Base-by-base conservation (phyloP, 2,113 vertebrate species). In the Zeus faber region DNA sequence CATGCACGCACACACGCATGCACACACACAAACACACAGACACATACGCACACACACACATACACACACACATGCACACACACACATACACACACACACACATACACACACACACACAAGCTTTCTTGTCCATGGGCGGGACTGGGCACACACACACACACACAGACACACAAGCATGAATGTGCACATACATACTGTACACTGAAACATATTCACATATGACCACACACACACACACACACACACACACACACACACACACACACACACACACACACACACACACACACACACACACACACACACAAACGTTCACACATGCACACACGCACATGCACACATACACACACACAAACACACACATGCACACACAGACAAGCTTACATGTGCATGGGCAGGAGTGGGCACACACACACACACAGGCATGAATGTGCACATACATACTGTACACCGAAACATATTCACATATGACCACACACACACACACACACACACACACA, bases 171-270 rank as follows among this genome's bases (percentile, higher is more conserved):
- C 1, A 29, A 24, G 27, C 11, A 14, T 7, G 23, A 4, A 40
- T 18, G 39, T n/a, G 17, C 51, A 40, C 0, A 24, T n/a, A n/a
- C n/a, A n/a, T n/a, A n/a, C n/a, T n/a, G n/a, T n/a, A n/a, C 13
- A 62, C 35, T 54, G 49, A 40, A 54, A 43, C 54, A 49, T 52
- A 49, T 11, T 18, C 24, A 48, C 41, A 56, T 20, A 23, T 47
- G 46, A 54, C 48, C 25, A 44, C 10, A 44, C 33, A 73, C 46
- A 49, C n/a, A 64, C 41, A 62, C 45, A 33, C 22, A 22, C 11
- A 16, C 55, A 54, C 25, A 35, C 54, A 65, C 62, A 70, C 31
- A 48, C 49, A 65, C 58, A 70, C 50, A 14, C 41, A 45, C 27
- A 45, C 9, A 45, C 17, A n/a, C n/a, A n/a, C n/a, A 33, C 53